Conservation (phyloP, 2,888 invertebrate species). For the Ochropleura leucogaster region DNA sequence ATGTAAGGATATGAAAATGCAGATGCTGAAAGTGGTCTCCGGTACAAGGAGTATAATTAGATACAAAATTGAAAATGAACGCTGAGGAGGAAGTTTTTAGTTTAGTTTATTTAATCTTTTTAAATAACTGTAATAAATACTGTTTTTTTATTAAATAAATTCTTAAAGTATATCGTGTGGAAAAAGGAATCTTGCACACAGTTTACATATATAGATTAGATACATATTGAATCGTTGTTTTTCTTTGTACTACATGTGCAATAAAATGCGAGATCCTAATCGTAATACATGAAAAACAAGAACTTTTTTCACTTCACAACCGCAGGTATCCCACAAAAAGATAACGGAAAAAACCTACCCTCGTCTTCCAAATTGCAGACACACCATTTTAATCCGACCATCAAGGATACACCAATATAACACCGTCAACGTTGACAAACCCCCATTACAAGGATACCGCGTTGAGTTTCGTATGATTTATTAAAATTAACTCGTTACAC, state of each 20-base stretch:
- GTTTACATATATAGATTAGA: too few relatives aligned
- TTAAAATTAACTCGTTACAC: conserved; percentile 62
- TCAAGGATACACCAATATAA: conserved; percentile 58
- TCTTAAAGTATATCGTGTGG: too few relatives aligned
- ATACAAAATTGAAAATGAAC: neutral
- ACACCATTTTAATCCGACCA: conserved; percentile 46
- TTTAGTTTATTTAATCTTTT: too few relatives aligned
- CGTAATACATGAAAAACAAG: neutral
- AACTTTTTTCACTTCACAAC: neutral
- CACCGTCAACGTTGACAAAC: conserved; percentile 40
- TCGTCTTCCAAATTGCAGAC: conserved; percentile 47
- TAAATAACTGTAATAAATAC: too few relatives aligned
- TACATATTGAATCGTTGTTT: too few relatives aligned
- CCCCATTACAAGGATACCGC: conserved; percentile 39
- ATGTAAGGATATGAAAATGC: neutral
- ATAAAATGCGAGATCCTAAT: neutral
- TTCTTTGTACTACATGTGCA: neutral
- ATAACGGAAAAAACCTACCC: conserved; percentile 42
- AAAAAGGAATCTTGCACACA: too few relatives aligned
- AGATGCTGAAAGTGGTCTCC: neutral
- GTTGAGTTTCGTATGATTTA: conserved; percentile 66
- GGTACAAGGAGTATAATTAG: too few relatives aligned
- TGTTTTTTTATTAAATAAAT: too few relatives aligned
- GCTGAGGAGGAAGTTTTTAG: too few relatives aligned
- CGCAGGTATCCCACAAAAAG: conserved; percentile 25